phyloP scores from a whole-genome alignment of 2,797 vertebrate species.

The Sitta carolinensis region DNA sequence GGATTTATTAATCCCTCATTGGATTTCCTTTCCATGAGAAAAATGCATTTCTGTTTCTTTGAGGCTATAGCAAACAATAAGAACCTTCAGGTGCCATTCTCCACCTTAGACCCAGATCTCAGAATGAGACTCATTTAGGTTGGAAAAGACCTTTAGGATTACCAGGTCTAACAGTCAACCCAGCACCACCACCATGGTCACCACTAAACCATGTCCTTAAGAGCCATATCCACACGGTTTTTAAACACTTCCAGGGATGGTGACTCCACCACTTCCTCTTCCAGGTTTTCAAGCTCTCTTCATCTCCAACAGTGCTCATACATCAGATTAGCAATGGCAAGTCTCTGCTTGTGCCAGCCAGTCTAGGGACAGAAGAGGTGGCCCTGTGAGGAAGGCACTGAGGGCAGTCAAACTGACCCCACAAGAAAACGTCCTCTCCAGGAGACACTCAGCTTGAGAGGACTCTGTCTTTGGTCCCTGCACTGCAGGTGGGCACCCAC shows the following conservation, averaged over 20 bases:
- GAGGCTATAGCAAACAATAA: not conserved
- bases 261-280: not conserved
- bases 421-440: not conserved
- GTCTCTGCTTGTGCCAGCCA: not conserved
- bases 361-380: not conserved
- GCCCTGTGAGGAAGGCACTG: not conserved
- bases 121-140: not conserved
- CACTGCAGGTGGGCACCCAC: not conserved
- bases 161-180: not conserved
- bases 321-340: not conserved
- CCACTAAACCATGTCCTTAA: not conserved
- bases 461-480: not conserved
- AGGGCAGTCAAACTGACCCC: not conserved
- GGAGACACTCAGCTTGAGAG: not conserved
- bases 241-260: not conserved
- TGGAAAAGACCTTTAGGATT: not conserved
- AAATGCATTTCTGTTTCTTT: not conserved
- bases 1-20: not conserved
- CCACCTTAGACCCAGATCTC: not conserved
- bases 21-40: not conserved
- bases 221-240: accelerated
- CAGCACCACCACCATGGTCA: not conserved
- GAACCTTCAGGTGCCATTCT: not conserved
- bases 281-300: not conserved
- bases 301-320: not conserved